Evolutionary conservation across 2,797 vertebrate genomes (phyloP), one percentile per base, ranked within the genome.

Genomic region (Malurus splendens): DNA sequence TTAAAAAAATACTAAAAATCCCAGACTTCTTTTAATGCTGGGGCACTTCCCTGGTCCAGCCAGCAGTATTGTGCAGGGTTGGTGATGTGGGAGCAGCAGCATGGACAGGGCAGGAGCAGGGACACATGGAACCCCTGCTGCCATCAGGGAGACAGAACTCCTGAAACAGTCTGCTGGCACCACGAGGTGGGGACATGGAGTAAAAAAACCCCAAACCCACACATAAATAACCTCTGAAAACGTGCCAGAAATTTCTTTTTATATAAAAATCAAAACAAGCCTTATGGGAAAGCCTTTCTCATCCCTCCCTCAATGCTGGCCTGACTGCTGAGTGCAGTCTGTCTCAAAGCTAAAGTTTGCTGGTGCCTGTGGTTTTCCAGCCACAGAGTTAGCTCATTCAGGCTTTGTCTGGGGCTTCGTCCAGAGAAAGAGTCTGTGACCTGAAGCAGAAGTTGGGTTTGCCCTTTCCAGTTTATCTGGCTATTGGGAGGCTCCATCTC

Each of bases 81-180:
- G 28, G 14, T 74, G 51, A 6, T 7, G 8, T 0, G 2, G 28
- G 65, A 38, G 22, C 18, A 78, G 62, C 32, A 60, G 17, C 0
- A 4, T 3, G 8, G 24, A 24, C 0, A 3, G 18, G 7, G 20
- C 38, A 33, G 36, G 22, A 60, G 33, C 18, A 19, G n/a, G 20
- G 23, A 41, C 28, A 55, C 3, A 2, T 3, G 2, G 27, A 55
- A 25, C 6, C 56, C 80, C 68, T 0, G 0, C 0, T 16, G 39
- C 9, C 42, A 30, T 17, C 27, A 7, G 5, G 15, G 4, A 70
- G 14, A 7, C 33, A 42, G 0, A 3, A 42, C 50, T 80, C 38
- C 42, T 28, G 65, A 36, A 57, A 36, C 13, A 32, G 17, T 45
- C 25, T 77, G 42, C 28, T 74, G 54, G 52, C 47, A 74, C 65